Evolutionary conservation across 2,113 vertebrate genomes (phyloP), one percentile per base, ranked within the genome.

Genomic region (Amia ocellicauda): DNA sequence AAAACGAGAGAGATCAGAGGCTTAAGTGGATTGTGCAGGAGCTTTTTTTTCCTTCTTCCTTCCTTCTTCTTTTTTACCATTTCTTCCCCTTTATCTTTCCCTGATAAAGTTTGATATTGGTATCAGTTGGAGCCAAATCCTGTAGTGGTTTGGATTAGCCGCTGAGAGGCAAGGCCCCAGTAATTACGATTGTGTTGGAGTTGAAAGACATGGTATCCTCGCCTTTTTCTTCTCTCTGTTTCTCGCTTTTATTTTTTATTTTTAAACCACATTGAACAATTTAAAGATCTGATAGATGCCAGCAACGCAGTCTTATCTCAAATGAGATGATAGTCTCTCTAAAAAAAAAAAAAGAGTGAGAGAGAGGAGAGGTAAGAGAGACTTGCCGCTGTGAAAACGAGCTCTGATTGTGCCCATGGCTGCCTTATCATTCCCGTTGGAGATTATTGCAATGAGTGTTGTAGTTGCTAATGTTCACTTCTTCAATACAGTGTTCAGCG

Each of bases 61-160:
- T 3, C 31, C 14, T 56, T 53, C n/a, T n/a, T n/a, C 64, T 52
- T 8, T 31, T 19, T 20, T 23, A n/a, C n/a, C n/a, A n/a, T n/a
- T n/a, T n/a, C n/a, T n/a, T 16, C 26, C 24, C 14, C 58, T 69
- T 72, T 62, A 60, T 60, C 65, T 71, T 24, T 4, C 16, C 42
- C 31, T 57, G 51, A 69, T 69, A 64, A 53, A 19, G 65, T 61
- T 74, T 73, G 72, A 49, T 72, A 63, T 69, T 53, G 42, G 43
- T 26, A 62, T 74, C 62, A 27, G 27, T 72, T 64, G 29, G 56
- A 62, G 40, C 43, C 63, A 63, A 74, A 74, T 76, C 66, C 60
- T 68, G 43, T 59, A 64, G 60, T 31, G 20, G 29, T 51, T 28
- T 17, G 51, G 61, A 69, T 70, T 63, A 70, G 59, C 49, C 17